A percentile compares a stretch with the other conserved stretches of the same genome.
Conservation (phyloP, 2,888 invertebrate genomes). For the Disparrhopalites patrizii region DNA sequence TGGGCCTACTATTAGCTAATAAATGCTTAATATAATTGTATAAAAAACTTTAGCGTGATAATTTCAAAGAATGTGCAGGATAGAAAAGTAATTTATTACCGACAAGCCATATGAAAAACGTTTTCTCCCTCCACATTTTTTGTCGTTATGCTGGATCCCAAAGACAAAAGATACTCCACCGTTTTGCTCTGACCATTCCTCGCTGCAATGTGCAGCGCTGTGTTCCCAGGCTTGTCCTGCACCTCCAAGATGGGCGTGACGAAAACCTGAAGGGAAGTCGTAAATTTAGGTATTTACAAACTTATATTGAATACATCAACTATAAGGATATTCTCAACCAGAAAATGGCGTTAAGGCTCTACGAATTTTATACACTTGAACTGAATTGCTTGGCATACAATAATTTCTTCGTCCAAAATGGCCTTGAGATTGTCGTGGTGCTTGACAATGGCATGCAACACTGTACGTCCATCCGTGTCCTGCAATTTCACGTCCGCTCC, state of each 20-base stretch:
- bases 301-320: too few relatives aligned
- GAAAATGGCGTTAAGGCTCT: too few relatives aligned
- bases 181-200: slow-evolving; percentile 53
- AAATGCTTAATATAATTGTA: too few relatives aligned
- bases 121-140: slow-evolving; percentile 55
- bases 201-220: slow-evolving; percentile 1
- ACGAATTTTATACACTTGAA: too few relatives aligned
- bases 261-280: too few relatives aligned
- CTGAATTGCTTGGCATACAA: neutral
- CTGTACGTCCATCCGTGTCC: neutral
- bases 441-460: neutral
- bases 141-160: slow-evolving; percentile 53
- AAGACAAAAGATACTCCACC: slow-evolving; percentile 50
- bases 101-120: slow-evolving; percentile 52
- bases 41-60: too few relatives aligned
- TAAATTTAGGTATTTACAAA: too few relatives aligned
- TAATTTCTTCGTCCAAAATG: neutral
- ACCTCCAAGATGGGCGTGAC: neutral
- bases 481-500: neutral
- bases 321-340: too few relatives aligned
- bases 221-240: neutral
- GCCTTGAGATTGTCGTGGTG: slow-evolving; percentile 2
- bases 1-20: too few relatives aligned
- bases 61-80: too few relatives aligned
- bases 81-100: slow-evolving; percentile 54